Conservation (phyloP, 2,113 vertebrate genomes). For the Pedetes capensis region DNA sequence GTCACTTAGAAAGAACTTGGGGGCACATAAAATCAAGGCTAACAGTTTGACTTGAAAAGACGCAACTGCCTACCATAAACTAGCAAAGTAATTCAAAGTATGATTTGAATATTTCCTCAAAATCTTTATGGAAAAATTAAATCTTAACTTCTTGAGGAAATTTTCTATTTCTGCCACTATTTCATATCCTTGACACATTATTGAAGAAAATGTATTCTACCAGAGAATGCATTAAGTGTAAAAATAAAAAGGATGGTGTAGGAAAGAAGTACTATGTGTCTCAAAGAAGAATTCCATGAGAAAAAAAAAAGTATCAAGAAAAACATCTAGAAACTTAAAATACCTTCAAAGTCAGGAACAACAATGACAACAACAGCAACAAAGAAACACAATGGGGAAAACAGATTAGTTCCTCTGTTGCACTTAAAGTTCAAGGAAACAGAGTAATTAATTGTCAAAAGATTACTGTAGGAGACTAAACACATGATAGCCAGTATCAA, state of each 20-base stretch:
- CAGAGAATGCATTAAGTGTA: neutral
- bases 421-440: neutral
- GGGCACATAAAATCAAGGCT: no score
- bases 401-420: neutral
- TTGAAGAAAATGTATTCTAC: neutral
- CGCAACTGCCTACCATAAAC: neutral
- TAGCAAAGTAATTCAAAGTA: neutral
- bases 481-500: neutral
- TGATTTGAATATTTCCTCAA: neutral
- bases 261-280: neutral
- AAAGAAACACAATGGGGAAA: neutral
- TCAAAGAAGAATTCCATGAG: neutral
- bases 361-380: no score
- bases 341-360: neutral
- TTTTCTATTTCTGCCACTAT: neutral
- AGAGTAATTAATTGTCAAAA: neutral
- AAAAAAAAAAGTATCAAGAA: neutral
- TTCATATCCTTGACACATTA: neutral
- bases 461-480: neutral
- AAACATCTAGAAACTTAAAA: neutral
- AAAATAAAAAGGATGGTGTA: neutral
- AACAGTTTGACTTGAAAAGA: neutral
- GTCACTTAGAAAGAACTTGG: neutral
- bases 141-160: neutral
- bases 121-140: neutral